These are phyloP conservation scores for human DNA, from an alignment of 2,113 vertebrate species.

Conservation along the genomic window DNA sequence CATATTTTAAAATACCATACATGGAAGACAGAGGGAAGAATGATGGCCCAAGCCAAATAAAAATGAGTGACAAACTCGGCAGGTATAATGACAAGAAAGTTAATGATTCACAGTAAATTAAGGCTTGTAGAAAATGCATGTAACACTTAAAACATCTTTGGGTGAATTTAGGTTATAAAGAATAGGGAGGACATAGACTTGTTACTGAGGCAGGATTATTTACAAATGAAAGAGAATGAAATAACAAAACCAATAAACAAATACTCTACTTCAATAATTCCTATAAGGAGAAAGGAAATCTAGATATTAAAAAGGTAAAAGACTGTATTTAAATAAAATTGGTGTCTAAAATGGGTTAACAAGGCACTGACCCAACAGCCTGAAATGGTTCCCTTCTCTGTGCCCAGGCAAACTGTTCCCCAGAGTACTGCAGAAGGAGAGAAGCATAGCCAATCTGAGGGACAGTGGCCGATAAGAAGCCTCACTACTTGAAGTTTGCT, in stretches of 20 bases:
- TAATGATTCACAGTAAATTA: not conserved
- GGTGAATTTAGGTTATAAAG: not conserved
- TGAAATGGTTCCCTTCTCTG: not conserved
- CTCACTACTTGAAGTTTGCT: accelerated
- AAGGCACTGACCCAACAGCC: not conserved
- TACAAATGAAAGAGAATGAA: not conserved
- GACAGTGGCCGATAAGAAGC: not conserved
- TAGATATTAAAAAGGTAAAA: not conserved
- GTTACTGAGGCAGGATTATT: not conserved
- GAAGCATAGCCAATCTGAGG: accelerated
- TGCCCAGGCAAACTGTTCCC: no score
- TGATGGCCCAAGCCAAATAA: not conserved
- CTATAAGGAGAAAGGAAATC: not conserved
- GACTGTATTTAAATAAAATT: not conserved
- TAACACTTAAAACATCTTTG: not conserved
- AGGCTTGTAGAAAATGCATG: not conserved
- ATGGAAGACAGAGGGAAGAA: not conserved
- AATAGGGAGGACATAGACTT: not conserved
- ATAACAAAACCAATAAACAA: not conserved
- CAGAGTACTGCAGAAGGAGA: not conserved
- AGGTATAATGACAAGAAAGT: not conserved
- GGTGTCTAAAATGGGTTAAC: not conserved
- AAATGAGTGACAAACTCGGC: not conserved
- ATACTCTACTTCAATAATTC: not conserved
- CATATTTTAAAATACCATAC: not conserved